Evolutionary conservation across 1,140 invertebrate species (phyloP).

Genomic region (Samia ricini): DNA sequence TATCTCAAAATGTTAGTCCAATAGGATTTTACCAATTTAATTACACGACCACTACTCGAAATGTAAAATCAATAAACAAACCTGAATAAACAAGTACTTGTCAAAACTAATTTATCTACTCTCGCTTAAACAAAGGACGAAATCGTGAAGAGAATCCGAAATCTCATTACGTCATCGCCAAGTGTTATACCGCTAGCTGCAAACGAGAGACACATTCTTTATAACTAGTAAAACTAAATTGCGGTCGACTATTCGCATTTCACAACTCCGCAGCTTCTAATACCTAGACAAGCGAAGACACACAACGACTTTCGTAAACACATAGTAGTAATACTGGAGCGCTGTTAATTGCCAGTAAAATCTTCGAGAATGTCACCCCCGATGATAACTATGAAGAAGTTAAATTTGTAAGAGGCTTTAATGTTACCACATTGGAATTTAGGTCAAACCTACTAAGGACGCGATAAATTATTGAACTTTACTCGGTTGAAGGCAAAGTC

Average conservation of each 20-base stretch:
- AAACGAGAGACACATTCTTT: neutral
- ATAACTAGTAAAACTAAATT: neutral
- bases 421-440: neutral
- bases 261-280: neutral
- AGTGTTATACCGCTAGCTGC: neutral
- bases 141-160: neutral
- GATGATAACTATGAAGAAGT: neutral
- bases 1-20: too few relatives aligned
- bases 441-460: neutral
- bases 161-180: neutral
- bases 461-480: too few relatives aligned
- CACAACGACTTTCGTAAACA: neutral
- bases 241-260: neutral
- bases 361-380: neutral
- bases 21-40: too few relatives aligned
- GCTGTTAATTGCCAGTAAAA: neutral
- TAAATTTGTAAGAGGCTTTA: neutral
- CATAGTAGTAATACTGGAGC: neutral
- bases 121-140: neutral
- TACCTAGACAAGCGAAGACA: neutral
- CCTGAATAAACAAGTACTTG: too few relatives aligned
- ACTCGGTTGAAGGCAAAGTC: too few relatives aligned
- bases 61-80: too few relatives aligned
- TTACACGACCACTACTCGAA: too few relatives aligned
- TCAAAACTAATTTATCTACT: conserved; percentile 1